phyloP scores from a whole-genome alignment of 2,797 vertebrate species.

The Kryptolebias ocellatus region DNA sequence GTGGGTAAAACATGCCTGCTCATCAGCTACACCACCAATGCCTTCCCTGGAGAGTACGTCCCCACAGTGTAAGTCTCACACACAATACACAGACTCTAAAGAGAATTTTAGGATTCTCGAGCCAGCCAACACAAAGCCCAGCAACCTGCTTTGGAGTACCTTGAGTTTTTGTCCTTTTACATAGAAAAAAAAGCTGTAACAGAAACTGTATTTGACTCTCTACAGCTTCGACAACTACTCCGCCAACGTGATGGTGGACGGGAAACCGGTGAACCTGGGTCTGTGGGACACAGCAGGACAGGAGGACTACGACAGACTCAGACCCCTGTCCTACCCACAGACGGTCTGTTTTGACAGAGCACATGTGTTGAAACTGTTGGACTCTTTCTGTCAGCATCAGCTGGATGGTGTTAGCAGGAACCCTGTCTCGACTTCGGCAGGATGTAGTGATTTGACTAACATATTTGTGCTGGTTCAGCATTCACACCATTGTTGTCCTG shows the following conservation, averaged over 20 bases:
- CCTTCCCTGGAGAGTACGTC: background rate
- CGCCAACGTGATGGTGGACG: constrained; percentile 99
- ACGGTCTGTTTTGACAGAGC: constrained; percentile 72
- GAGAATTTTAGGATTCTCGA: too few relatives aligned
- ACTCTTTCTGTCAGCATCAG: too few relatives aligned
- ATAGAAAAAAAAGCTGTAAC: too few relatives aligned
- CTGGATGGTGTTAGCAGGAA: background rate
- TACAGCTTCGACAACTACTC: constrained; percentile 98
- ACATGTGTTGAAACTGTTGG: background rate
- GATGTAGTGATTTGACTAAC: too few relatives aligned
- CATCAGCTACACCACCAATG: background rate
- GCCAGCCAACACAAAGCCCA: too few relatives aligned
- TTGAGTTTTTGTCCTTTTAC: too few relatives aligned
- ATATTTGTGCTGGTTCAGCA: too few relatives aligned
- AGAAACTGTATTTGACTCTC: too few relatives aligned
- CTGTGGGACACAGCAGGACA: constrained; percentile 98
- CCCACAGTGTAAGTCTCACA: background rate
- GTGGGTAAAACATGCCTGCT: constrained; percentile 1
- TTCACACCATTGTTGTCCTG: too few relatives aligned
- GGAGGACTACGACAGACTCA: constrained; percentile 88
- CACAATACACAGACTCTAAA: too few relatives aligned
- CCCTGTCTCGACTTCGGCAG: too few relatives aligned
- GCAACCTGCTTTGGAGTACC: too few relatives aligned
- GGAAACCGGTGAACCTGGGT: constrained; percentile 95
- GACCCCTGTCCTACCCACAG: constrained; percentile 96